Evolutionary conservation across 1,140 invertebrate species (phyloP), one percentile per base, ranked within the genome.

Genomic region (Galleria mellonella): DNA sequence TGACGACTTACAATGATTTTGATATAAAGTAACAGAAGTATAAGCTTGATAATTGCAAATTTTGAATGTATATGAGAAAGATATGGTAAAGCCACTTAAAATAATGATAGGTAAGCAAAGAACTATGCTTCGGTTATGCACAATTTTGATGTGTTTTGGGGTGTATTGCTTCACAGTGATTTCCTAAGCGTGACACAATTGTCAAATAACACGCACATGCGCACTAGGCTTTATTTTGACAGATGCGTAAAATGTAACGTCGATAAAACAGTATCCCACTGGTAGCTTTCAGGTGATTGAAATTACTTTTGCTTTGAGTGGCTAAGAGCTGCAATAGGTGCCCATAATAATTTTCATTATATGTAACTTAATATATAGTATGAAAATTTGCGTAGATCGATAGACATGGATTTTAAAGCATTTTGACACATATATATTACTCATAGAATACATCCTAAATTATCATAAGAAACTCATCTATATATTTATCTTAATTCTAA

Each of bases 141-240:
- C 2, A 23, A 23, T 55, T 55, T 57, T 62, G 51, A 32, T 56
- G 30, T 62, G 47, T 69, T 64, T 59, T 53, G 44, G 59, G 51
- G 55, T 64, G 55, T 64, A 67, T 66, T 68, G 60, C 59, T 70
- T 62, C 57, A 46, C 57, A 61, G 57, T 62, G 52, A 59, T 69
- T 68, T 72, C 67, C 61, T 63, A 65, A 62, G 63, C 71, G 56
- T 77, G 74, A 55, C 61, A 62, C 51, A 59, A 48, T 51, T 77
- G 79, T 77, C 76, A 79, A 52, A 65, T 47, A 36, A 32, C 43
- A 29, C 43, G 64, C 58, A 51, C 79, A 81, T 81, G 79, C 79
- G 79, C 70, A 56, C 5, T 59, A 10, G 17, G 7, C 23, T 13
- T 12, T 32, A 35, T 46, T 56, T 47, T 67, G 57, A 70, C 55